Evolutionary conservation across 2,888 invertebrate genomes (phyloP).

Genomic region (Chrysomela aeneicollis): DNA sequence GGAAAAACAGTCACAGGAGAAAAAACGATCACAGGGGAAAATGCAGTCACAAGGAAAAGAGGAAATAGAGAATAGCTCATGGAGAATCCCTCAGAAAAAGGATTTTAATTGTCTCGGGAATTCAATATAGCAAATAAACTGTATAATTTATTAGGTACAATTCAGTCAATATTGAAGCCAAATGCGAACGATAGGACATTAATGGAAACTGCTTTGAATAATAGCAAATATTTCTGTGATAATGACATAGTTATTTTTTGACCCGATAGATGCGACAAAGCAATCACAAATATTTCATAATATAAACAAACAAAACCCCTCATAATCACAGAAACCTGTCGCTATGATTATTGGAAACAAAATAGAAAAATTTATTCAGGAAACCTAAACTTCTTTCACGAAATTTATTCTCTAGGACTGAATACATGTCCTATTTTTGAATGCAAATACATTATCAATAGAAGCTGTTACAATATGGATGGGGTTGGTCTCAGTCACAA

Average conservation of each 20-base stretch:
- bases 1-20: background rate
- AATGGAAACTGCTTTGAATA: constrained; percentile 9
- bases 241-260: constrained; percentile 8
- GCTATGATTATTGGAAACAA: constrained; percentile 4
- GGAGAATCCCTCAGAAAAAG: constrained; percentile 6
- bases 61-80: background rate
- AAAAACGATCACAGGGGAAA: constrained; percentile 5
- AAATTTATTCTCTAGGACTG: constrained; percentile 9
- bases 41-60: too few relatives aligned
- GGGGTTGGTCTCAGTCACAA: constrained; percentile 8
- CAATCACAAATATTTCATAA: constrained; percentile 9
- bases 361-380: constrained; percentile 4
- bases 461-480: constrained; percentile 2
- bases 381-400: constrained; percentile 8
- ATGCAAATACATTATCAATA: constrained; percentile 13
- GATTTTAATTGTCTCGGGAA: constrained; percentile 15
- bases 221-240: constrained; percentile 14
- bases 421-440: background rate
- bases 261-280: constrained; percentile 9
- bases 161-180: constrained; percentile 13
- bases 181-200: constrained; percentile 9
- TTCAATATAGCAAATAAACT: constrained; percentile 12
- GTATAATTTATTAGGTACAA: background rate
- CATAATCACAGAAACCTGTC: constrained; percentile 4
- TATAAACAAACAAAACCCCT: constrained; percentile 9